Percentiles rank a stretch among this genome's conserved stretches.
Evolutionary conservation across 2,888 invertebrate species (phyloP).

Genomic region (Platynereis dumerilii): DNA sequence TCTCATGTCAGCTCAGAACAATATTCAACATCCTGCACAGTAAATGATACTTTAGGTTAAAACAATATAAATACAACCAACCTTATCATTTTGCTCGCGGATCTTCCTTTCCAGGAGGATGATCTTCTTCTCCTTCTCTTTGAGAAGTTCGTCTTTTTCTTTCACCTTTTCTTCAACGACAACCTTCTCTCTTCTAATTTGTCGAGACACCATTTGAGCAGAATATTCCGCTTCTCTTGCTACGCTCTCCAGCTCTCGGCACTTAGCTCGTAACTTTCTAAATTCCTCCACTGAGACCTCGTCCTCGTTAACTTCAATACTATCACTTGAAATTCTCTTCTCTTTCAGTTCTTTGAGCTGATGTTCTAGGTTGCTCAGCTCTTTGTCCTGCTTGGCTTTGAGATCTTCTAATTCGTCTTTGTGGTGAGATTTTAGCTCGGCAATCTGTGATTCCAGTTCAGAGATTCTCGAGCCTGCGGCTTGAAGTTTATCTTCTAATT

Average conservation of each 20-base stretch:
- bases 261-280: conserved; percentile 19
- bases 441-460: not conserved
- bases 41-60: no score
- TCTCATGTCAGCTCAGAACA: no score
- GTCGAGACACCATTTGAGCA: conserved; percentile 22
- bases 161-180: conserved; percentile 23
- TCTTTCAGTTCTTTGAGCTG: not conserved
- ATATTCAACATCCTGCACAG: no score
- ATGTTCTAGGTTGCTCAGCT: conserved; percentile 22
- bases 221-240: conserved; percentile 26
- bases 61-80: no score
- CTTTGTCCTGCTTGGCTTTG: conserved; percentile 8
- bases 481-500: not conserved
- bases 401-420: not conserved
- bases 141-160: conserved; percentile 17
- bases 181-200: conserved; percentile 21
- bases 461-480: not conserved
- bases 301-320: conserved; percentile 36
- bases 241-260: conserved; percentile 21
- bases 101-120: conserved; percentile 5
- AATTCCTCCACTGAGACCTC: conserved; percentile 10
- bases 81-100: no score
- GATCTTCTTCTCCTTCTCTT: conserved; percentile 11
- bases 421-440: not conserved
- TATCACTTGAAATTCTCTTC: conserved; percentile 33